Evolutionary conservation across 2,113 vertebrate species (phyloP).

Genomic region (Phalacrocorax brasilianus): DNA sequence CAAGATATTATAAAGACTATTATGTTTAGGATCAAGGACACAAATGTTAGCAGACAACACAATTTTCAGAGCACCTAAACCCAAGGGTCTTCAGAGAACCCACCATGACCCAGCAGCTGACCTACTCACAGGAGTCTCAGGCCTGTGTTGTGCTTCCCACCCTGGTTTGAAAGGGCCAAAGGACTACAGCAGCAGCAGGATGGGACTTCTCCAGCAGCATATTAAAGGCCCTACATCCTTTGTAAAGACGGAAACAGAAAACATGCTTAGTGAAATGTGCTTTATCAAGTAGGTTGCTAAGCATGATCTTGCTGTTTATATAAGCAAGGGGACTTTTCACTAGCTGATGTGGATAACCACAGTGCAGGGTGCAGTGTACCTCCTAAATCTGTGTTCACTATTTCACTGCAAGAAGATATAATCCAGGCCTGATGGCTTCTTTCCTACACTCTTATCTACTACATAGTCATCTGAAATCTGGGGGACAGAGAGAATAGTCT

Average conservation of each 20-base stretch:
- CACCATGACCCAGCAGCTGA: not conserved
- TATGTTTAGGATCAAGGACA: not conserved
- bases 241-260: not conserved
- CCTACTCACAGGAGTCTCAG: not conserved
- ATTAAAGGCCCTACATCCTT: not conserved
- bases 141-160: not conserved
- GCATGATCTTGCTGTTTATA: not conserved
- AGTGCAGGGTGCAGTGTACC: not conserved
- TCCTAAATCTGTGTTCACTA: not conserved
- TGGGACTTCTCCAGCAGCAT: not conserved
- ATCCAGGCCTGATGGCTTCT: not conserved
- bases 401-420: not conserved
- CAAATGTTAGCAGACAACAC: not conserved
- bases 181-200: not conserved
- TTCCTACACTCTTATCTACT: not conserved
- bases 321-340: not conserved
- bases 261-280: not conserved
- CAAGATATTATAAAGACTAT: not conserved
- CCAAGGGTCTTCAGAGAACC: not conserved
- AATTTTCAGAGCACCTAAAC: not conserved
- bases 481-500: not conserved
- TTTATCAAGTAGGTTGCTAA: not conserved
- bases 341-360: not conserved
- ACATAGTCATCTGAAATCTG: not conserved
- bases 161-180: not conserved